Evolutionary conservation across 23 tunicate species (phyloP).

Genomic region (Trididemnum clinides): DNA sequence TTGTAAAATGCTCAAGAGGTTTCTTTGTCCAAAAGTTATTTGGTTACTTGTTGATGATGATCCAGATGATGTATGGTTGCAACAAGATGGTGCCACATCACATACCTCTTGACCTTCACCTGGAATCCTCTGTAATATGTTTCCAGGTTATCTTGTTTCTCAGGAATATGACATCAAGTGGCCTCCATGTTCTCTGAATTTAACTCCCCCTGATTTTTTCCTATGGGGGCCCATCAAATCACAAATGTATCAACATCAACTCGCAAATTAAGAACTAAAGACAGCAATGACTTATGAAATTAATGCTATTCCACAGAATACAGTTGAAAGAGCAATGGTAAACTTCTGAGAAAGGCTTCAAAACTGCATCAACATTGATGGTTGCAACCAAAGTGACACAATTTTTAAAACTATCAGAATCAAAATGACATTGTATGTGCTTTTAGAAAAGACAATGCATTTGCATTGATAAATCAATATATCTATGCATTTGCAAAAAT

Average conservation of each 20-base stretch:
- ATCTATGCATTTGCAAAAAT: no score
- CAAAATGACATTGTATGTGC: no score
- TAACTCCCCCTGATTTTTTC: background rate
- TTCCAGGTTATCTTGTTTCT: background rate
- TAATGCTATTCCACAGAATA: background rate
- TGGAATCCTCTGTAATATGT: background rate
- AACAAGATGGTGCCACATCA: slow-evolving; percentile 5
- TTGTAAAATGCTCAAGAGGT: background rate
- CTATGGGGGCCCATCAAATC: background rate
- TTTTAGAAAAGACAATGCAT: no score
- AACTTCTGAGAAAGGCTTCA: background rate
- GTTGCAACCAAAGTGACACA: background rate
- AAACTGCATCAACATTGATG: background rate
- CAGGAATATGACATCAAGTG: background rate
- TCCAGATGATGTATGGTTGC: background rate
- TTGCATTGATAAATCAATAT: no score
- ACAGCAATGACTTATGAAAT: background rate
- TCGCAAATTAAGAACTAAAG: background rate
- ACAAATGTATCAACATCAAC: background rate
- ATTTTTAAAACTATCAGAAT: no score
- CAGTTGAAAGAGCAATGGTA: background rate
- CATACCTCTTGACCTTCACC: background rate
- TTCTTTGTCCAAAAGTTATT: background rate
- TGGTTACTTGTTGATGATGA: background rate
- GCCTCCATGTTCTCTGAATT: background rate